Conservation (phyloP, 2,113 vertebrate species). For the Marmota flaviventris region DNA sequence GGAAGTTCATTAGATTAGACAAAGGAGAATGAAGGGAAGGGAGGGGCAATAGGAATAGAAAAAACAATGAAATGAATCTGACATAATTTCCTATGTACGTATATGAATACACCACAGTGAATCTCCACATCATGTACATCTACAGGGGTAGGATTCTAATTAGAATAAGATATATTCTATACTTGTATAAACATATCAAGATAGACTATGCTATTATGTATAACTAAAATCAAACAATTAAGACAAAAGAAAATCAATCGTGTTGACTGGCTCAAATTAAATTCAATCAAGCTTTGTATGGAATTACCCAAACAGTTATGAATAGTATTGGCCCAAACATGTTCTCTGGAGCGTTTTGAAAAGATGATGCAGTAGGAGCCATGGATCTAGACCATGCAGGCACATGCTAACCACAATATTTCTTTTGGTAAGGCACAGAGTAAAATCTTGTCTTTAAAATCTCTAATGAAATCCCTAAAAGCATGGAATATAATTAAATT, state of each 20-base stretch:
- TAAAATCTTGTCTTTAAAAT: constrained; percentile 68
- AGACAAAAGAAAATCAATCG: background rate
- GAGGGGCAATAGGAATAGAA: too few species aligned
- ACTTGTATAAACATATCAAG: too few species aligned
- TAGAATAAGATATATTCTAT: too few species aligned
- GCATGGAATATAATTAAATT: constrained; percentile 65
- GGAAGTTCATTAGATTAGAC: too few species aligned
- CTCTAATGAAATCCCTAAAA: constrained; percentile 65
- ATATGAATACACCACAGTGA: too few species aligned
- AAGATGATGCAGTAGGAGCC: background rate
- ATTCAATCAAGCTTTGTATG: background rate
- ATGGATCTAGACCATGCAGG: background rate
- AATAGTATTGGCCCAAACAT: constrained; percentile 26
- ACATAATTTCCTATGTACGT: too few species aligned
- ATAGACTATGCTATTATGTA: too few species aligned
- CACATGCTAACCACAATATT: constrained; percentile 53
- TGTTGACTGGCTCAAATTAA: constrained; percentile 42
- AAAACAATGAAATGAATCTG: too few species aligned
- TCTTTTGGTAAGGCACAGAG: constrained; percentile 32
- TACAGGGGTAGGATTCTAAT: too few species aligned
- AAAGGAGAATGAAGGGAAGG: too few species aligned
- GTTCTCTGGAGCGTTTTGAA: constrained; percentile 8
- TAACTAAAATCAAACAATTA: too few species aligned
- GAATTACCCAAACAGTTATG: constrained; percentile 54
- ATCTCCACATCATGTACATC: too few species aligned